phyloP scores from a whole-genome alignment of 2,113 vertebrate genomes.

The Herpetotheres cachinnans region DNA sequence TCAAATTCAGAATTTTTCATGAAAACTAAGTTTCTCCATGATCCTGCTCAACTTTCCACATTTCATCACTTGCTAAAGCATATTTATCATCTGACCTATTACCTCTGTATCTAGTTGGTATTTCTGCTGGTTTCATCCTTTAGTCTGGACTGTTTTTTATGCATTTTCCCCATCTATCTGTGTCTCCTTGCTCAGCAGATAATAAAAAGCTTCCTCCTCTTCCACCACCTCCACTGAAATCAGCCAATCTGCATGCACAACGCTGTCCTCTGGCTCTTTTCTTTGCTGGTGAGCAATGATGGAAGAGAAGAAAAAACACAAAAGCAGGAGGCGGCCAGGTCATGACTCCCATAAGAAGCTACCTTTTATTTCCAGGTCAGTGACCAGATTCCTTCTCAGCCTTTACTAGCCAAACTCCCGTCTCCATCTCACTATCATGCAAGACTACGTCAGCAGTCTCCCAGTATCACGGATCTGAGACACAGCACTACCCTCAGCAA shows the following conservation, averaged over 20 bases:
- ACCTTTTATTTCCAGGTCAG: slow-evolving; percentile 40
- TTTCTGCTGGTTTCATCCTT: not conserved
- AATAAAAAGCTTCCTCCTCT: slow-evolving; percentile 43
- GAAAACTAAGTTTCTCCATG: not conserved
- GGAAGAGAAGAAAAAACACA: not conserved
- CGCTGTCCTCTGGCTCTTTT: not conserved
- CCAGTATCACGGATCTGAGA: not conserved
- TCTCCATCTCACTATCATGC: not conserved
- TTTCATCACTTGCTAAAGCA: not conserved
- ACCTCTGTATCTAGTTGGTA: not conserved
- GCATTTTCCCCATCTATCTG: not conserved
- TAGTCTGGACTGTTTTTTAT: not conserved
- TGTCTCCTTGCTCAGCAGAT: slow-evolving; percentile 1
- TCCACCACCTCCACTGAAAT: slow-evolving; percentile 10
- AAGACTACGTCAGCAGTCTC: not conserved
- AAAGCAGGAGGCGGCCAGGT: not conserved
- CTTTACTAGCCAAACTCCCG: not conserved
- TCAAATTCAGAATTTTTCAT: not conserved
- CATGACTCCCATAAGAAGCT: not conserved
- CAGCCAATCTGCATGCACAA: slow-evolving; percentile 10
- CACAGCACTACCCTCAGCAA: not conserved
- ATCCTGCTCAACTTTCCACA: not conserved
- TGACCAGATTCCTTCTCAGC: not conserved
- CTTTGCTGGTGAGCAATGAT: not conserved
- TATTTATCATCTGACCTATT: not conserved